Conservation (phyloP, 2,888 invertebrate species). For the Pterobdella sp. region DNA sequence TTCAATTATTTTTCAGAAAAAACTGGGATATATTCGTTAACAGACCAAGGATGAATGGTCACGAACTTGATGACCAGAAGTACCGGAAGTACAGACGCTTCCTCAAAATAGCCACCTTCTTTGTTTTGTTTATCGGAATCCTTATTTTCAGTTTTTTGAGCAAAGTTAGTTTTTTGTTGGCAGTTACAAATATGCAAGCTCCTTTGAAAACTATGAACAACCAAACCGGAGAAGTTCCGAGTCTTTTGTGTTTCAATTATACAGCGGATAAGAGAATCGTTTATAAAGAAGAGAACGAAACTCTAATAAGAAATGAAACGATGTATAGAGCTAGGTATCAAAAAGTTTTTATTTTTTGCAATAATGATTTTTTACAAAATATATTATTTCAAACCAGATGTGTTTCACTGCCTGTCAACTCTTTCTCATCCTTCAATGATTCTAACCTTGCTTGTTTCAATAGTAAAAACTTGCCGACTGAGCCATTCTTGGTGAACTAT, state of each 20-base stretch:
- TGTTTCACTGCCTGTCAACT: background rate
- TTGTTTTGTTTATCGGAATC: conserved; percentile 17
- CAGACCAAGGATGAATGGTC: conserved; percentile 16
- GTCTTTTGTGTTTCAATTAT: background rate
- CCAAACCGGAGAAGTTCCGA: no score
- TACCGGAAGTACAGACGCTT: background rate
- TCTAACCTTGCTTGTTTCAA: background rate
- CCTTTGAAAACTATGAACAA: no score
- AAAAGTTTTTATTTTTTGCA: no score
- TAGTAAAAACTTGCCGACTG: background rate
- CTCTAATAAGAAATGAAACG: background rate
- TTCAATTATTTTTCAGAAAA: background rate
- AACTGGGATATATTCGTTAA: conserved; percentile 23
- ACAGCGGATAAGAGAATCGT: background rate
- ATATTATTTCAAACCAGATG: background rate
- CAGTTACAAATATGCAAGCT: conserved; percentile 12
- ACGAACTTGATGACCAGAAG: conserved; percentile 18
- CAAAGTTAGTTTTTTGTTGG: conserved; percentile 12
- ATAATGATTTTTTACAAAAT: no score
- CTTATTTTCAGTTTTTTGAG: conserved; percentile 17
- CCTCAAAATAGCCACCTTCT: conserved; percentile 13
- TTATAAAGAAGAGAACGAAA: background rate
- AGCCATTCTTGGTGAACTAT: background rate
- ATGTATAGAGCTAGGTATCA: background rate
- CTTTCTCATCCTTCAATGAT: background rate